Percentiles rank a stretch among this genome's conserved stretches.
phyloP scores from a whole-genome alignment of 1,140 invertebrate genomes.

The Limonius californicus region DNA sequence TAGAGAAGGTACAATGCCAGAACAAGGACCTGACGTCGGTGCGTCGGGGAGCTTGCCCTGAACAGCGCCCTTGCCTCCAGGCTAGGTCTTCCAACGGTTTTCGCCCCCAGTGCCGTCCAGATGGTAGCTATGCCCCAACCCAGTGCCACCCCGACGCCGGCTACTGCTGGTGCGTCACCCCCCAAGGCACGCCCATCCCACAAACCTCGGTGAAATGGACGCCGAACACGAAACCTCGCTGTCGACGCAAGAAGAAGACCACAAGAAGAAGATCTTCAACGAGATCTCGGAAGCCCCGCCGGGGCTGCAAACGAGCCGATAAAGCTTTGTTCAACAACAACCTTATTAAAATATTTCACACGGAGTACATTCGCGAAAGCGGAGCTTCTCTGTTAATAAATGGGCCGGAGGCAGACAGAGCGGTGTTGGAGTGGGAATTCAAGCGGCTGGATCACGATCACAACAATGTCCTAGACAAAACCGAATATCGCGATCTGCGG shows the following conservation, averaged over 20 bases:
- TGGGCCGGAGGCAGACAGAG: constrained; percentile 34
- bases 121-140: constrained; percentile 77
- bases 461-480: constrained; percentile 68
- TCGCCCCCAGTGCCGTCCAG: constrained; percentile 67
- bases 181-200: constrained; percentile 61
- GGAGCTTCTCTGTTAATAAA: constrained; percentile 20
- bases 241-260: constrained; percentile 45
- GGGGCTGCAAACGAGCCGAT: constrained; percentile 67
- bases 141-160: constrained; percentile 77
- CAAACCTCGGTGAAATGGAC: constrained; percentile 63
- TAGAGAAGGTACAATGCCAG: constrained; percentile 67
- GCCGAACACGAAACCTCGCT: constrained; percentile 63
- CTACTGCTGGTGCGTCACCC: constrained; percentile 81
- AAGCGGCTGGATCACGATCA: constrained; percentile 70
- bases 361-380: constrained; percentile 63
- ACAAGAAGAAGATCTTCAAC: constrained; percentile 27
- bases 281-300: constrained; percentile 27
- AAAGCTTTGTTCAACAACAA: constrained; percentile 76
- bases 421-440: constrained; percentile 85
- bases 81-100: not conserved
- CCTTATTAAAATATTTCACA: constrained; percentile 75
- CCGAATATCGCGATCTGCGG: constrained; percentile 76
- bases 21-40: constrained; percentile 65
- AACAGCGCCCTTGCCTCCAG: constrained; percentile 30
- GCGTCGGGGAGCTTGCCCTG: constrained; percentile 64